Conservation (phyloP, 2,797 vertebrate genomes). For the Peromyscus attwateri region DNA sequence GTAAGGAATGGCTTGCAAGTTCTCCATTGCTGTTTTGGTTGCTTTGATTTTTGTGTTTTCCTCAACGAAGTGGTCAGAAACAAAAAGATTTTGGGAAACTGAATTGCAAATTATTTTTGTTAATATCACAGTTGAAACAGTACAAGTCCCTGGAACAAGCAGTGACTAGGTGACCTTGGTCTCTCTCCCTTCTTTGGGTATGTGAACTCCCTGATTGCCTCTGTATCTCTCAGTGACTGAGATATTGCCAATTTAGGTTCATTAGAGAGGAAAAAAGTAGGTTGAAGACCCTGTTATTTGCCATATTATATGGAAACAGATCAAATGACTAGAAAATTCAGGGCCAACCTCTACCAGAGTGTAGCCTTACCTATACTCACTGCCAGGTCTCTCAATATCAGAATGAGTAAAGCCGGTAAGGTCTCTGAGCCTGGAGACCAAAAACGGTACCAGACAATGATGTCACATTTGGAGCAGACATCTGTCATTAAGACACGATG, state of each 20-base stretch:
- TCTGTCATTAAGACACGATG: not conserved
- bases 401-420: not conserved
- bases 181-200: not conserved
- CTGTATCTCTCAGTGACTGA: not conserved
- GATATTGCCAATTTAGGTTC: not conserved
- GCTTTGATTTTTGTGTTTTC: not conserved
- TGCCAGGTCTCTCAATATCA: not conserved
- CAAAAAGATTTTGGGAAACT: not conserved
- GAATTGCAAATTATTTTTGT: not conserved
- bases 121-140: not conserved
- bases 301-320: not conserved
- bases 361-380: too few relatives aligned
- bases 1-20: slow-evolving; percentile 87
- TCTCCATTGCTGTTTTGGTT: not conserved
- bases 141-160: not conserved
- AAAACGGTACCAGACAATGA: not conserved
- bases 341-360: too few relatives aligned
- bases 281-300: not conserved
- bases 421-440: not conserved
- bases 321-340: not conserved
- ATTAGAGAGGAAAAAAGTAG: not conserved
- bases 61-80: not conserved
- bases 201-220: not conserved
- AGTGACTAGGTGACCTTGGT: not conserved
- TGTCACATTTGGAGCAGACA: not conserved